phyloP scores from a whole-genome alignment of 2,113 vertebrate species.

The Nibea albiflora region DNA sequence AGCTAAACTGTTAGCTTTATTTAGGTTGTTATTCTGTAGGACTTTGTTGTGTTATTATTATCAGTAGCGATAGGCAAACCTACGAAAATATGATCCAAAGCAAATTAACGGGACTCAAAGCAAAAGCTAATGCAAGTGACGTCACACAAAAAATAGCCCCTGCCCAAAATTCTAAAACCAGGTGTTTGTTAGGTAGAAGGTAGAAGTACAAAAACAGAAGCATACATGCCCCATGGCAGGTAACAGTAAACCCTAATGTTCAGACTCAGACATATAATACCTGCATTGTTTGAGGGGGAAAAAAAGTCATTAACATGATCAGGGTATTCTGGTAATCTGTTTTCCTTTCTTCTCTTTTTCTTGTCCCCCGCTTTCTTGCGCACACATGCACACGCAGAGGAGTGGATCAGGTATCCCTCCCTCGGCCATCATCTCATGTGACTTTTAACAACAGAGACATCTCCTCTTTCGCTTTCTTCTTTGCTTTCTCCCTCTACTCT shows the following conservation, averaged over 20 bases:
- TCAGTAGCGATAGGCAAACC: not conserved
- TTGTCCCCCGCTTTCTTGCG: constrained; percentile 13
- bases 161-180: not conserved
- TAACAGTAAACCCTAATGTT: constrained; percentile 34
- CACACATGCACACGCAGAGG: constrained; percentile 20
- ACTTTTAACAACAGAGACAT: constrained; percentile 52
- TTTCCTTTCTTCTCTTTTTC: constrained; percentile 14
- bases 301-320: constrained; percentile 29
- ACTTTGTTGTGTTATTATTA: not conserved
- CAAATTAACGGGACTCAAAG: not conserved
- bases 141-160: not conserved
- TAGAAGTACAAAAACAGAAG: not conserved
- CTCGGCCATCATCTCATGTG: constrained; percentile 40
- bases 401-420: constrained; percentile 64
- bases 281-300: constrained; percentile 1
- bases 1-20: not conserved
- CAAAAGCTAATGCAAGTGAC: not conserved
- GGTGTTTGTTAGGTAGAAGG: not conserved
- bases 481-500: not conserved
- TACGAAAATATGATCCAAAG: not conserved
- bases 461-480: constrained; percentile 19
- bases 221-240: constrained; percentile 20
- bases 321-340: constrained; percentile 19
- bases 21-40: not conserved
- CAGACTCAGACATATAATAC: constrained; percentile 22